A percentile compares a stretch with the other conserved stretches of the same genome.
These are phyloP conservation scores for Marmota monax DNA, from an alignment of 2,113 vertebrate species.

Conservation along the genomic window DNA sequence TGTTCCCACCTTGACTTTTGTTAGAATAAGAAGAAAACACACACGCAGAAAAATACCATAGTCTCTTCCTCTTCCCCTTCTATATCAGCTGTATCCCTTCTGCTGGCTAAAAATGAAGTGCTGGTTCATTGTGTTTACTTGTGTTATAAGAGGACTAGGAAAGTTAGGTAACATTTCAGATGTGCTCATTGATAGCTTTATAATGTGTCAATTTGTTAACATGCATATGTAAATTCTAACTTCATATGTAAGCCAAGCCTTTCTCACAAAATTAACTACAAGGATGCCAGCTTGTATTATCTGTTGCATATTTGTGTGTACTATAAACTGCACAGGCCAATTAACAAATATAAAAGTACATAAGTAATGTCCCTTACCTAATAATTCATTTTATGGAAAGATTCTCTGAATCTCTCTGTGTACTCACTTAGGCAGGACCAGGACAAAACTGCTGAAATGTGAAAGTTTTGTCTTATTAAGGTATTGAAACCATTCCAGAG, in stretches of 20 bases:
- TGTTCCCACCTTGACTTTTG: not conserved
- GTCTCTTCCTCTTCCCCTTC: rapidly evolving
- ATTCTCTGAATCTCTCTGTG: not conserved
- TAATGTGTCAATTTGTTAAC: not conserved
- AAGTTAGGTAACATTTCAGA: not conserved
- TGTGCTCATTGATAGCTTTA: not conserved
- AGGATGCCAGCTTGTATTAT: not conserved
- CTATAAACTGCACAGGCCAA: not conserved
- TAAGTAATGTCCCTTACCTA: not conserved
- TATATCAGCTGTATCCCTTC: rapidly evolving
- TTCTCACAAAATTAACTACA: not conserved
- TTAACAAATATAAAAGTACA: not conserved
- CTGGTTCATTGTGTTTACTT: not conserved
- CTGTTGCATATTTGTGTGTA: not conserved
- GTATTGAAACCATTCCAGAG: not conserved
- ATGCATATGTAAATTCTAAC: not conserved
- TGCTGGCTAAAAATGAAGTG: not conserved
- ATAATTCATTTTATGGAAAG: not conserved
- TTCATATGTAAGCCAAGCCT: not conserved
- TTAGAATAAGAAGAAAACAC: not conserved
- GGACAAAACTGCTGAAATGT: not conserved
- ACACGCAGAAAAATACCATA: not conserved
- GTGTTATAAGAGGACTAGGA: not conserved
- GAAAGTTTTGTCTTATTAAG: not conserved
- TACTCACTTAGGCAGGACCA: not conserved